Evolutionary conservation across 2,797 vertebrate genomes (phyloP).

Genomic region (Pipistrellus pipistrellus): DNA sequence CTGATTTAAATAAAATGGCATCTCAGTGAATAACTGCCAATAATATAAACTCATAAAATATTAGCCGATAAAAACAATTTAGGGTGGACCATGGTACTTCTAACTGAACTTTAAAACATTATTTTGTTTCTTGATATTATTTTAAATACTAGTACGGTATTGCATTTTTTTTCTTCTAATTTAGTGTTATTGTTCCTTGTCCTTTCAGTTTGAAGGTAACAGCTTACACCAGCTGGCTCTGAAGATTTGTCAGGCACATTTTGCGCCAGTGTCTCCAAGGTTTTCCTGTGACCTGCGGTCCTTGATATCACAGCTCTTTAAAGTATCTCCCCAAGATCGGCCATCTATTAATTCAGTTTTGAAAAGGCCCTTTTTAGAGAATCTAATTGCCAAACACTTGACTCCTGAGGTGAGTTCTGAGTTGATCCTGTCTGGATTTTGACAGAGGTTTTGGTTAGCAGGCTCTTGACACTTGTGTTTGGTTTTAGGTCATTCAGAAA

Average conservation of each 20-base stretch:
- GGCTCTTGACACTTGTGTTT: not conserved
- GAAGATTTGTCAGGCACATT: slow-evolving; percentile 94
- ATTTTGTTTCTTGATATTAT: not conserved
- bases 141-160: not conserved
- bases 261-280: slow-evolving; percentile 89
- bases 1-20: not conserved
- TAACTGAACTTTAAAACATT: not conserved
- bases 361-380: slow-evolving; percentile 91
- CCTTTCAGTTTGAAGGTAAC: slow-evolving; percentile 92
- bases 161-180: not conserved
- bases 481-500: slow-evolving; percentile 87
- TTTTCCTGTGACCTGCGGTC: slow-evolving; percentile 92
- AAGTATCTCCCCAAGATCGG: slow-evolving; percentile 92
- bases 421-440: slow-evolving; percentile 15
- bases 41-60: not conserved
- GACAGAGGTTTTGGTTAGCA: not conserved
- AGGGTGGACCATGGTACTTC: not conserved
- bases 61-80: not conserved
- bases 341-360: slow-evolving; percentile 94
- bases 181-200: not conserved
- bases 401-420: slow-evolving; percentile 90
- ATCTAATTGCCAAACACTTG: slow-evolving; percentile 88
- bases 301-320: slow-evolving; percentile 93
- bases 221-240: slow-evolving; percentile 93
- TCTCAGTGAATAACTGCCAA: not conserved